Conservation (phyloP, 2,797 vertebrate genomes). For the Alouatta caraya region DNA sequence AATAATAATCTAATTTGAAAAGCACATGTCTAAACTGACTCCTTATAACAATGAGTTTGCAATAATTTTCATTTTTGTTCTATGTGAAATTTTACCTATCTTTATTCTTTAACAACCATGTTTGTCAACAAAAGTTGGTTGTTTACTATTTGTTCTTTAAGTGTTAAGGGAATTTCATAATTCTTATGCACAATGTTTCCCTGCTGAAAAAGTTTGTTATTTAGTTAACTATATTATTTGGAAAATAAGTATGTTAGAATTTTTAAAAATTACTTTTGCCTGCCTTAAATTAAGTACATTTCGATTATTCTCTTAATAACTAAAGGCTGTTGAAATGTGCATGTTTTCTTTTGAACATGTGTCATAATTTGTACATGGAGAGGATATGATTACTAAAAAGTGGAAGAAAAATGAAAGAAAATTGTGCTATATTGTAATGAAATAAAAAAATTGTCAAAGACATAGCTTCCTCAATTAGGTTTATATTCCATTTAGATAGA, state of each 20-base stretch:
- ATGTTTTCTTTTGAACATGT: not conserved
- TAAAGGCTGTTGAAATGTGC: slow-evolving; percentile 10
- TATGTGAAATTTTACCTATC: not conserved
- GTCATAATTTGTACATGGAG: not conserved
- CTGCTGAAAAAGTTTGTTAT: not conserved
- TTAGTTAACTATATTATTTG: not conserved
- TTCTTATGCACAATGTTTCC: not conserved
- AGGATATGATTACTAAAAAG: not conserved
- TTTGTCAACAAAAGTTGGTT: not conserved
- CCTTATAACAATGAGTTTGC: not conserved
- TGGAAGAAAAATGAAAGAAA: not conserved
- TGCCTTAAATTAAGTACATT: slow-evolving; percentile 8
- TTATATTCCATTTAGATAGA: not conserved
- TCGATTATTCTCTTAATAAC: not conserved
- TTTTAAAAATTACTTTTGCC: slow-evolving; percentile 40
- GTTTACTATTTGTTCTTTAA: not conserved
- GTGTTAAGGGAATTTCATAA: not conserved
- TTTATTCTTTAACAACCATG: not conserved
- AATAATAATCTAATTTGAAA: not conserved
- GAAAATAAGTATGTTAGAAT: not conserved
- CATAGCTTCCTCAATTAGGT: fast-evolving
- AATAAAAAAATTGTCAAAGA: not conserved
- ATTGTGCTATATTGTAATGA: not conserved
- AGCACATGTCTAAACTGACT: not conserved
- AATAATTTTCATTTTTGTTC: not conserved